Conservation (phyloP, 1,140 invertebrate species). For the Eriosoma lanigerum region DNA sequence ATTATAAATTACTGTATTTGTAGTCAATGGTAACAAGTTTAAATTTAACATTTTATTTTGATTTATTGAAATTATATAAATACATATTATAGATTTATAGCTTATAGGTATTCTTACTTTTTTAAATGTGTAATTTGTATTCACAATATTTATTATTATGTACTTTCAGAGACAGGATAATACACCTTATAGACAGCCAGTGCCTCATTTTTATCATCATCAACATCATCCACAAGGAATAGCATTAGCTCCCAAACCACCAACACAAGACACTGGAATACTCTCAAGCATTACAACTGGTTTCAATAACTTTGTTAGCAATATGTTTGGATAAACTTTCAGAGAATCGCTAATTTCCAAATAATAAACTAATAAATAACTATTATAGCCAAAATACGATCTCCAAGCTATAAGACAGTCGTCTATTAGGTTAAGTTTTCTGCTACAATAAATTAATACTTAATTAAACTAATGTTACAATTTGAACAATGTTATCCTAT, state of each 20-base stretch:
- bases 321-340: slow-evolving; percentile 68
- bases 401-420: slow-evolving; percentile 41
- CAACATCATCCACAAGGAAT: slow-evolving; percentile 58
- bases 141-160: slow-evolving; percentile 21
- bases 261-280: slow-evolving; percentile 61
- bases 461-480: slow-evolving; percentile 3
- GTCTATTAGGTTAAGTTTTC: slow-evolving; percentile 22
- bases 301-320: slow-evolving; percentile 73
- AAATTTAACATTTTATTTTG: background rate
- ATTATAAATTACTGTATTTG: slow-evolving; percentile 13
- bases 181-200: slow-evolving; percentile 56
- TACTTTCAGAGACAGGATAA: slow-evolving; percentile 56
- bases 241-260: slow-evolving; percentile 58
- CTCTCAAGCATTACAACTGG: slow-evolving; percentile 75
- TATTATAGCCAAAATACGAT: slow-evolving; percentile 45
- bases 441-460: slow-evolving; percentile 12
- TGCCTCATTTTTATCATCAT: slow-evolving; percentile 57
- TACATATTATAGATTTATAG: background rate
- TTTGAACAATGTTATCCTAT: background rate
- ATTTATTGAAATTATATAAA: background rate
- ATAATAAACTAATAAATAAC: slow-evolving; percentile 36
- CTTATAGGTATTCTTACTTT: slow-evolving; percentile 56
- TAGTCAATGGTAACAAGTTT: background rate
- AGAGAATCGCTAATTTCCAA: background rate
- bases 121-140: slow-evolving; percentile 50